Conservation (phyloP, 2,113 vertebrate species). For the Anguilla rostrata region DNA sequence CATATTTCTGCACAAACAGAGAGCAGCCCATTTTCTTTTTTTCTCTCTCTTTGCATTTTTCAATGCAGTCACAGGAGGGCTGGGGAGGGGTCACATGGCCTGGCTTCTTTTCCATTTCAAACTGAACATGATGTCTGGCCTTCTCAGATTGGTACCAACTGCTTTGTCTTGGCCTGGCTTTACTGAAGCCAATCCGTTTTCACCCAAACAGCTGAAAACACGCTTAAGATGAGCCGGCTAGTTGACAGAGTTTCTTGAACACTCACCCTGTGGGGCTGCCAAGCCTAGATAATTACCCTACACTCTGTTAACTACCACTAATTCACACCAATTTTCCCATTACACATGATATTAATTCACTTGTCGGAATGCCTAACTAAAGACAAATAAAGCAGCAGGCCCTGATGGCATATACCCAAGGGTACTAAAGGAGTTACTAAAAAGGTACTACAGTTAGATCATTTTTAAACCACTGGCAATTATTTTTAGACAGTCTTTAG, state of each 20-base stretch:
- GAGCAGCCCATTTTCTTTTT: constrained; percentile 23
- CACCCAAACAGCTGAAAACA: constrained; percentile 20
- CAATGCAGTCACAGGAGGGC: constrained; percentile 33
- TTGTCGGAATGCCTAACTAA: background rate
- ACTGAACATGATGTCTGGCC: constrained; percentile 33
- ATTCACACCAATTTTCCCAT: constrained; percentile 3
- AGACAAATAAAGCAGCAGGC: too few relatives aligned
- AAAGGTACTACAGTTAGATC: too few relatives aligned
- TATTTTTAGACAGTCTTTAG: too few relatives aligned
- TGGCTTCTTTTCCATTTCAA: constrained; percentile 25
- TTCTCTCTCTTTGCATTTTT: constrained; percentile 18
- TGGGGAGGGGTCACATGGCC: constrained; percentile 21
- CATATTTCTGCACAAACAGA: background rate
- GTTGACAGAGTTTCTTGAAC: constrained; percentile 4
- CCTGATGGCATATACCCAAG: too few relatives aligned
- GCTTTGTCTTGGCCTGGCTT: background rate
- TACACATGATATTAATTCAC: background rate
- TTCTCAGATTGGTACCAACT: constrained; percentile 24
- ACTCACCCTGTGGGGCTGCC: constrained; percentile 16
- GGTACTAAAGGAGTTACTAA: too few relatives aligned
- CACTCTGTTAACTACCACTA: background rate
- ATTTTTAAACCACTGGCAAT: too few relatives aligned
- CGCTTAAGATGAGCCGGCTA: constrained; percentile 8
- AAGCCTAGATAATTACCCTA: constrained; percentile 26
- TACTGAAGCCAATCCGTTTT: background rate